Evolutionary conservation across 2,113 vertebrate species (phyloP), one percentile per base, ranked within the genome.

Genomic region (Phylloscopus trochilus): DNA sequence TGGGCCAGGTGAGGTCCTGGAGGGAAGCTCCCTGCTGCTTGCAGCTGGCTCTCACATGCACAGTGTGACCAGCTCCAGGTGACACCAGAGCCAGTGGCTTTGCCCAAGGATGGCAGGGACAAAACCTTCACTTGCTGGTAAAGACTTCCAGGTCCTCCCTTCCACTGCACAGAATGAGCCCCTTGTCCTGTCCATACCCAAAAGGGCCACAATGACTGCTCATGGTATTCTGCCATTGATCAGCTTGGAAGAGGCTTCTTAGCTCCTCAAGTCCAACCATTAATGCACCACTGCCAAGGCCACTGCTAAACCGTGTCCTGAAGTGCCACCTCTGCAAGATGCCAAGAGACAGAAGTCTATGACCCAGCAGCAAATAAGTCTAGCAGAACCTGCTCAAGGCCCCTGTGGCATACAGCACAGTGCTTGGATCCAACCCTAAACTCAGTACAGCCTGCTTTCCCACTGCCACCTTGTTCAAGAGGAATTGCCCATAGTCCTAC

Each of bases 161-260:
- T 51, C 47, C 18, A 11, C 7, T 12, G 53, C 62, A 31, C 0
- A 0, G 64, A 64, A 26, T 0, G 0, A 58, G 7, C 35, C 44
- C 49, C 49, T 17, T 7, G 16, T 62, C 49, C 49, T 0, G 11
- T 8, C 66, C 85, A 1, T 2, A 4, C 1, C 2, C 37, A 37
- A 41, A 60, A 31, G 0, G 7, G 60, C 33, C 77, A n/a, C 66
- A n/a, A 3, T 0, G 23, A 17, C 55, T 15, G 26, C 37, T 30
- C 53, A 12, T 0, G 13, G 24, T 8, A 26, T 26, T 15, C 17
- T 47, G 53, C 11, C 14, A 5, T 10, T 44, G 16, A 3, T 76
- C 9, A 11, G 30, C 18, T 8, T 35, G 49, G 47, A 69, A 69
- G 53, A 49, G 41, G 35, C 21, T 28, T 59, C 60, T 11, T 3